phyloP scores from a whole-genome alignment of 2,797 vertebrate species.

The Tinamus major region DNA sequence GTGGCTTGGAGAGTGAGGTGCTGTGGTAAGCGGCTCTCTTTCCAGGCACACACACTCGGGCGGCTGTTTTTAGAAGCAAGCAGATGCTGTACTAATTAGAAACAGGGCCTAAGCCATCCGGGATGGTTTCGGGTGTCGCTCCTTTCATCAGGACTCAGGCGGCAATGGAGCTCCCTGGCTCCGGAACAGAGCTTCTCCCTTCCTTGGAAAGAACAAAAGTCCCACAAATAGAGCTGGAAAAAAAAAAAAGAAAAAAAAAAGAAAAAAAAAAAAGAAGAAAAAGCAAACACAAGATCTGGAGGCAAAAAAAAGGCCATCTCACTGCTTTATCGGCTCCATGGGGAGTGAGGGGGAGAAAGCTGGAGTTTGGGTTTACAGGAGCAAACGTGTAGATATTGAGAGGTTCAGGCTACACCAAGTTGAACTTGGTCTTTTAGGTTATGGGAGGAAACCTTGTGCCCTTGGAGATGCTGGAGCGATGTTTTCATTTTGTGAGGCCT shows the following conservation, averaged over 20 bases:
- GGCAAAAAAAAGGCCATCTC: not conserved
- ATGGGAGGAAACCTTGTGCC: not conserved
- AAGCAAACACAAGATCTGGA: not conserved
- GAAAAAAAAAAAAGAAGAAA: not conserved
- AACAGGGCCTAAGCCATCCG: slow-evolving; percentile 35
- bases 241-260: no score
- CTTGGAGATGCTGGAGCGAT: not conserved
- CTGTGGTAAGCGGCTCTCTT: not conserved
- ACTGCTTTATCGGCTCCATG: not conserved
- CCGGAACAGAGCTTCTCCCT: slow-evolving; percentile 1
- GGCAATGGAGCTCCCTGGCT: slow-evolving; percentile 6
- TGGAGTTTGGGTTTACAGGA: not conserved
- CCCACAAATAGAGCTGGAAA: not conserved
- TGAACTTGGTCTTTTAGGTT: not conserved
- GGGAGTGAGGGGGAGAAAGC: not conserved
- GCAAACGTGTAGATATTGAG: fast-evolving
- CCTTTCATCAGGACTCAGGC: slow-evolving; percentile 40
- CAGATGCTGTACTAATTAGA: slow-evolving; percentile 63
- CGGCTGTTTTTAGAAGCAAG: slow-evolving; percentile 39
- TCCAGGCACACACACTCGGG: not conserved
- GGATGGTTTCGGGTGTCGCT: slow-evolving; percentile 9
- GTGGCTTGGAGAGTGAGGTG: not conserved
- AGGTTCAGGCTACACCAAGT: fast-evolving
- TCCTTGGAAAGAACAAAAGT: slow-evolving; percentile 30
- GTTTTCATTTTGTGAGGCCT: fast-evolving